These are phyloP conservation scores for Pygocentrus nattereri DNA, from an alignment of 2,797 vertebrate genomes.

Conservation along the genomic window DNA sequence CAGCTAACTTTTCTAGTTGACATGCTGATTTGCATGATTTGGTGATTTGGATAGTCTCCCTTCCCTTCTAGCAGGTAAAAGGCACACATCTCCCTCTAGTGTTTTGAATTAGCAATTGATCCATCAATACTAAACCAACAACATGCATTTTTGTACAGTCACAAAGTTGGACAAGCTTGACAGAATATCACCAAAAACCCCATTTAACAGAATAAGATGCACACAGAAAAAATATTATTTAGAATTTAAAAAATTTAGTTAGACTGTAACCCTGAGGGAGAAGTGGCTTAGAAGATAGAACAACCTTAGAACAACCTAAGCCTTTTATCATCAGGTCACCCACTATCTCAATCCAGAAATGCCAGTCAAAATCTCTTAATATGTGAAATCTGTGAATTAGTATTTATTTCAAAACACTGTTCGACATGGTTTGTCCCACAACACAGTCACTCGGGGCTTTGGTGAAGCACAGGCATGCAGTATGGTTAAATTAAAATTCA, in stretches of 20 bases:
- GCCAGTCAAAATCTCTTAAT: conserved; percentile 35
- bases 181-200: too few species aligned
- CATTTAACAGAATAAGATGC: too few species aligned
- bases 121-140: background rate
- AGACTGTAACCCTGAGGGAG: too few species aligned
- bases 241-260: too few species aligned
- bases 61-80: background rate
- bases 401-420: background rate
- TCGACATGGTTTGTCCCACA: background rate
- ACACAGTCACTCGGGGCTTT: conserved; percentile 3
- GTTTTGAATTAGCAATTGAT: background rate
- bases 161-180: too few species aligned
- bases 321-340: background rate
- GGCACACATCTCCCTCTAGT: background rate
- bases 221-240: too few species aligned
- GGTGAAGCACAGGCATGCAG: background rate
- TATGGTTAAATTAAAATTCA: conserved; percentile 29
- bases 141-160: background rate
- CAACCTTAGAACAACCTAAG: background rate
- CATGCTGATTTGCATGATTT: background rate
- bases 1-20: background rate
- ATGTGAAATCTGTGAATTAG: background rate
- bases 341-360: conserved; percentile 7
- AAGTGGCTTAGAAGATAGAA: too few species aligned
- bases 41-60: background rate